Base-by-base conservation (phyloP, 1,140 invertebrate genomes). In the Tetramorium simillimum region DNA sequence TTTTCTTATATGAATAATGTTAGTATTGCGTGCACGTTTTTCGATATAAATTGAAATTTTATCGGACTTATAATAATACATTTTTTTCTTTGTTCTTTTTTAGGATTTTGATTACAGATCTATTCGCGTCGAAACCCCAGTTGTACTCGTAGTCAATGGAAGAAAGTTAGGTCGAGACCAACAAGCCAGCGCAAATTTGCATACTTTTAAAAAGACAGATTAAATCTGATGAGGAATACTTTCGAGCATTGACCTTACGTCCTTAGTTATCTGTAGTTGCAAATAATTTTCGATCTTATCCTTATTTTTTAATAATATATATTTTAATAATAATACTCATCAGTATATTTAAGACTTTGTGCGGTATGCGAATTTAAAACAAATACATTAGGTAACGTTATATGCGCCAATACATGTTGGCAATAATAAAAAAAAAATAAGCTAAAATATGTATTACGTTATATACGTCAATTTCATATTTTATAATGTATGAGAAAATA, bases 91-190 rank as follows among this genome's bases (percentile, higher is more conserved):
- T 90, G 18, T 88, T 43, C 80, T 60, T 43, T 92, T 96, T 90
- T 95, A 98, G 97, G 96, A 95, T 88, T 97, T 97, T 92, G 95
- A 96, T 86, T 98, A 97, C 93, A 96, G 96, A 92, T 96, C 97
- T 67, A 96, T 98, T 76, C 96, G 97, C 78, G 96, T 98, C 18
- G 97, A 98, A 94, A 97, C 96, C 86, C 98, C 98, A 0, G 93
- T 97, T 87, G 95, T 97, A 65, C 94, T 98, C 90, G 96, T 98
- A 33, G 96, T 98, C 51, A 98, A 98, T 94, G 97, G 97, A 12
- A 97, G 96, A 88, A 97, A 97, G 89, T 94, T 97, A 62, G 96
- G 96, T 51, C 95, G 96, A 85, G 96, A 97, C 90, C 96, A 97
- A 93, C 96, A 97, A 94, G 97, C 97, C 9, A 95, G 96, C 86